Conservation (phyloP, 2,797 vertebrate genomes). For the Enteromius argenteus region DNA sequence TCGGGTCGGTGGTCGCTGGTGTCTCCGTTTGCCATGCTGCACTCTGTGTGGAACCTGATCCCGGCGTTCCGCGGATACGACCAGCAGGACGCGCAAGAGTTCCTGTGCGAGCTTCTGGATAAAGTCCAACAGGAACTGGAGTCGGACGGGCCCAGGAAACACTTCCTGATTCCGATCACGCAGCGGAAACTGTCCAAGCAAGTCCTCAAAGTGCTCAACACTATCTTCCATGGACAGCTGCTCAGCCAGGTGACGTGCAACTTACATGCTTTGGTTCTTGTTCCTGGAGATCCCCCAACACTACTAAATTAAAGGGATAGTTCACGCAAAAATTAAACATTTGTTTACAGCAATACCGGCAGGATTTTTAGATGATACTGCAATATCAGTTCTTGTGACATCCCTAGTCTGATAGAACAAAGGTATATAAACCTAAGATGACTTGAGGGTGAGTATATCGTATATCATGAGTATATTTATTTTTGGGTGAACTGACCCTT, state of each 20-base stretch:
- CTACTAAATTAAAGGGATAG: neutral
- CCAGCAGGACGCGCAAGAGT: conserved; percentile 99
- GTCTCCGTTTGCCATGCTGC: conserved; percentile 98
- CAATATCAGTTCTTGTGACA: too few species aligned
- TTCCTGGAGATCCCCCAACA: neutral
- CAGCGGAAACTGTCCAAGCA: conserved; percentile 98
- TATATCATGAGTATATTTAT: too few species aligned
- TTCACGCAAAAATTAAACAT: neutral
- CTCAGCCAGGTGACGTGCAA: conserved; percentile 91
- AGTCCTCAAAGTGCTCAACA: conserved; percentile 98
- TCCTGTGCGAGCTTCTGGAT: conserved; percentile 95
- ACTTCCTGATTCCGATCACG: conserved; percentile 96
- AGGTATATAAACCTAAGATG: too few species aligned
- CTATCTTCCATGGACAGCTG: conserved; percentile 98
- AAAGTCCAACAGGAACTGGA: conserved; percentile 99
- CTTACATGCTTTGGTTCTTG: neutral
- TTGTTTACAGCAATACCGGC: too few species aligned
- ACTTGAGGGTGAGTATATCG: too few species aligned
- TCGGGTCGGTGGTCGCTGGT: conserved; percentile 97
- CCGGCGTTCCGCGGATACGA: conserved; percentile 96
- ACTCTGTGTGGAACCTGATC: conserved; percentile 98
- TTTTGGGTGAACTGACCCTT: too few species aligned
- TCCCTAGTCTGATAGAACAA: too few species aligned
- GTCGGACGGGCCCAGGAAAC: conserved; percentile 89
- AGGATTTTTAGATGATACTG: too few species aligned